Percentiles rank a stretch among this genome's conserved stretches.
phyloP scores from a whole-genome alignment of 2,113 vertebrate species.

The Ciconia stormi region DNA sequence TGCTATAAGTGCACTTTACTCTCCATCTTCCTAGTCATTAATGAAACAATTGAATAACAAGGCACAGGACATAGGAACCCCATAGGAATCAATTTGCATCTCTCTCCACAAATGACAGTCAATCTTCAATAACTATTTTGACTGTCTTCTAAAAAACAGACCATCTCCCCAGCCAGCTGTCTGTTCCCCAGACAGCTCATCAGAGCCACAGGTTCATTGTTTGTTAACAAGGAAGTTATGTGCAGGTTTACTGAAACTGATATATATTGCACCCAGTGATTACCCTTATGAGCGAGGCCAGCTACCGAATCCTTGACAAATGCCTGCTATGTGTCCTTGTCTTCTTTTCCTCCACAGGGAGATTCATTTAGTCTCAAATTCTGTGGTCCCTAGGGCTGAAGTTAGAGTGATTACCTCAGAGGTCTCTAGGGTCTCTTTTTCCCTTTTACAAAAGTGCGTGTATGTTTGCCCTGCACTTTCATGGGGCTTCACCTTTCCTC shows the following conservation, averaged over 20 bases:
- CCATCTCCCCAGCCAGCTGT: not conserved
- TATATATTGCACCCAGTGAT: rapidly evolving
- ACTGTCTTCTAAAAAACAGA: not conserved
- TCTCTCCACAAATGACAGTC: not conserved
- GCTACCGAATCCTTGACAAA: not conserved
- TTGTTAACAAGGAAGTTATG: not conserved
- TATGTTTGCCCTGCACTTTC: not conserved
- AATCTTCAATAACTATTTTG: not conserved
- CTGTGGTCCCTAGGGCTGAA: not conserved
- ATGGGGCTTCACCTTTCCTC: not conserved
- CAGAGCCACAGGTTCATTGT: not conserved
- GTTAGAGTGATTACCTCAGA: not conserved
- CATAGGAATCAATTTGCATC: not conserved
- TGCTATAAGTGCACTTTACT: not conserved
- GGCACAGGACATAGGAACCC: not conserved
- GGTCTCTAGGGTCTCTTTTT: not conserved
- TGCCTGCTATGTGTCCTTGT: not conserved
- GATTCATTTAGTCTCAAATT: not conserved
- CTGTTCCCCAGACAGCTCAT: not conserved
- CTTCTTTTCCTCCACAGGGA: not conserved
- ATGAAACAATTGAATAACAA: not conserved
- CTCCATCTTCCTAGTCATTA: not conserved
- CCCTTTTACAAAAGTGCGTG: not conserved
- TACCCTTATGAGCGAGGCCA: not conserved
- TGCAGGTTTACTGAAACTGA: not conserved